Evolutionary conservation across 2,888 invertebrate genomes (phyloP).

Genomic region (Norana najaformis): DNA sequence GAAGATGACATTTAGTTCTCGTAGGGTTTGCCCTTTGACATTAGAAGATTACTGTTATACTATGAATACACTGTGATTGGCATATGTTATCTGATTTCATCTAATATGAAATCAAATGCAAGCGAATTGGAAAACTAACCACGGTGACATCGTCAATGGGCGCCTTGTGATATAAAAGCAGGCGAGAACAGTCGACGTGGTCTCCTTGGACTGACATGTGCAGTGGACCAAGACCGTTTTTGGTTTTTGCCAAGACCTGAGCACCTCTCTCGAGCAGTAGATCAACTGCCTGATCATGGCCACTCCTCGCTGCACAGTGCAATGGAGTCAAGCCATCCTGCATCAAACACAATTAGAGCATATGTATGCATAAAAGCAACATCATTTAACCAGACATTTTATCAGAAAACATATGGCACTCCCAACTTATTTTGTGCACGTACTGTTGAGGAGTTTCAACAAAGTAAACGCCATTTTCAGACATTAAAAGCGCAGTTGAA

Average conservation of each 20-base stretch:
- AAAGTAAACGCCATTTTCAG: no score
- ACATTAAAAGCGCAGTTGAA: background rate
- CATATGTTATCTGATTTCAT: background rate
- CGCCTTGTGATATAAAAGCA: constrained; percentile 89
- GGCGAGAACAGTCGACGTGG: constrained; percentile 91
- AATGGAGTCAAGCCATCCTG: constrained; percentile 43
- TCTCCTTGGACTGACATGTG: constrained; percentile 99
- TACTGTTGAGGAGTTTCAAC: no score
- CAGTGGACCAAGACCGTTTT: constrained; percentile 90
- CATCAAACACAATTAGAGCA: background rate
- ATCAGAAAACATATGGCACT: no score
- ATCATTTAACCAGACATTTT: background rate
- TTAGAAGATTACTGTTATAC: background rate
- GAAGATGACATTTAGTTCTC: background rate
- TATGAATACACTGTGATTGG: background rate
- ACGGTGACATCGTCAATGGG: constrained; percentile 81
- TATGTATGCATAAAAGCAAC: background rate
- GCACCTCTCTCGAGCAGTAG: constrained; percentile 93
- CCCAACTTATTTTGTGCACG: no score
- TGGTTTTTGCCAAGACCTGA: constrained; percentile 92
- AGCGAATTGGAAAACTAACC: constrained; percentile 28
- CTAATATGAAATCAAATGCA: background rate
- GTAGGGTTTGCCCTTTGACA: background rate
- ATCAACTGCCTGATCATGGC: constrained; percentile 93
- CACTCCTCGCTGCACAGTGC: constrained; percentile 71